These are phyloP conservation scores for Smutsia temminckii DNA, from an alignment of 2,797 vertebrate genomes.

Conservation along the genomic window DNA sequence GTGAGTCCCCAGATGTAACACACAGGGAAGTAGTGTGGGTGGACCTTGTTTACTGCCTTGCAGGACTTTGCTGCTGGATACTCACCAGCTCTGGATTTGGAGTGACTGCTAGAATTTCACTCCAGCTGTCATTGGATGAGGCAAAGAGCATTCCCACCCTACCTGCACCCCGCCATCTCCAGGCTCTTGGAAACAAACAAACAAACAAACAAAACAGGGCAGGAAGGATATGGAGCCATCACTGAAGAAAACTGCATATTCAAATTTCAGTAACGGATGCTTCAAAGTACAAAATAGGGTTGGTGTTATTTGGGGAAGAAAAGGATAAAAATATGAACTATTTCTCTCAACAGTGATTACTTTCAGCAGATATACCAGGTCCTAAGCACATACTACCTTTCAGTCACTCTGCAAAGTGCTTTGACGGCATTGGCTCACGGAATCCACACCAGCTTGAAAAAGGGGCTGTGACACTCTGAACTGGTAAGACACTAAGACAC, in stretches of 20 bases:
- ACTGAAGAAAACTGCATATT: neutral
- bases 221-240: neutral
- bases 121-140: conserved; percentile 8
- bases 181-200: conserved; percentile 20
- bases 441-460: neutral
- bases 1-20: conserved; percentile 40
- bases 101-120: conserved; percentile 49
- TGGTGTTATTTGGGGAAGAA: neutral
- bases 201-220: neutral
- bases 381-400: neutral
- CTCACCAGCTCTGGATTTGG: conserved; percentile 24
- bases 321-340: neutral
- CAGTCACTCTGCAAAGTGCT: neutral
- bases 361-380: neutral
- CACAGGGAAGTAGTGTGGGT: conserved; percentile 61
- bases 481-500: neutral
- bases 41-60: conserved; percentile 71
- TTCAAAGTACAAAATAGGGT: neutral
- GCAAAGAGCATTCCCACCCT: neutral
- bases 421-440: neutral
- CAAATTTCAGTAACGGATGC: neutral
- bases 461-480: neutral
- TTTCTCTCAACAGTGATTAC: neutral
- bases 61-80: neutral
- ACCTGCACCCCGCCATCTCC: neutral